Conservation (phyloP, 2,113 vertebrate species). For the Peromyscus maniculatus region DNA sequence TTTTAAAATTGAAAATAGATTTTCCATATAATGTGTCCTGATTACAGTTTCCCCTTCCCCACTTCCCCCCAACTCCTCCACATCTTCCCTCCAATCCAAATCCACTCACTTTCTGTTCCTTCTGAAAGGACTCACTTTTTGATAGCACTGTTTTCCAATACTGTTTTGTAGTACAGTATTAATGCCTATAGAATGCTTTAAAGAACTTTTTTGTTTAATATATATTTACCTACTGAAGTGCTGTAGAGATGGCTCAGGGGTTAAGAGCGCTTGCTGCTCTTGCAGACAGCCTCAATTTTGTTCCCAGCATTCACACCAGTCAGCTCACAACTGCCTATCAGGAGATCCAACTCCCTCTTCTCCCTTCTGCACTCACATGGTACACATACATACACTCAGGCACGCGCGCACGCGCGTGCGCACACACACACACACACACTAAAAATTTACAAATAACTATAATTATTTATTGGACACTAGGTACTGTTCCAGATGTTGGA, state of each 20-base stretch:
- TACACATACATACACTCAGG: neutral
- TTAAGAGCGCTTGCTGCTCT: neutral
- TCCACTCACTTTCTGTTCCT: neutral
- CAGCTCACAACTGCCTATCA: neutral
- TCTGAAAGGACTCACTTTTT: neutral
- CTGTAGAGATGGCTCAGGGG: neutral
- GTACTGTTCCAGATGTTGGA: neutral
- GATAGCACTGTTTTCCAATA: neutral
- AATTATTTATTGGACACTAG: neutral
- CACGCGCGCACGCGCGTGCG: neutral
- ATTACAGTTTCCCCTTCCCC: neutral
- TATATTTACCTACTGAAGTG: neutral
- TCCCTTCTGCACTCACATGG: no score
- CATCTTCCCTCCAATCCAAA: neutral
- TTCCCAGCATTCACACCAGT: neutral
- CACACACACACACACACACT: neutral
- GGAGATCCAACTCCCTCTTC: neutral
- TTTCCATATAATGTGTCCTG: neutral
- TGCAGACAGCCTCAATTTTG: neutral
- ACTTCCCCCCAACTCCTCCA: neutral
- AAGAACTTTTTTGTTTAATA: neutral
- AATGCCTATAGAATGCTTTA: neutral
- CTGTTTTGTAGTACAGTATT: accelerated
- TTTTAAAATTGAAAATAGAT: neutral
- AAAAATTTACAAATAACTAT: neutral